Evolutionary conservation across 2,888 invertebrate genomes (phyloP).

Genomic region (Ptychoptera contaminata): DNA sequence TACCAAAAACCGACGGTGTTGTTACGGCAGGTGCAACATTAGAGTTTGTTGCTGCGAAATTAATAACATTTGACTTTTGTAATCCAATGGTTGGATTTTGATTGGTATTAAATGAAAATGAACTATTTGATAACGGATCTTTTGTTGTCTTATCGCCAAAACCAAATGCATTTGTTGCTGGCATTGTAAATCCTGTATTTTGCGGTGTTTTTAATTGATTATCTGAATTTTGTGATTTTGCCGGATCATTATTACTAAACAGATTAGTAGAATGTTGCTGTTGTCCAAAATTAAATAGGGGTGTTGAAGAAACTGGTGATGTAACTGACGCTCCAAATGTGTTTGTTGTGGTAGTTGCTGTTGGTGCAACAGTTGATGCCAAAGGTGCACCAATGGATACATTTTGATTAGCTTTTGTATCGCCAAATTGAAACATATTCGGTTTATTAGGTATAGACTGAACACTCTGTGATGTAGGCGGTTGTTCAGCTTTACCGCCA

Average conservation of each 20-base stretch:
- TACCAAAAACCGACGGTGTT: too few relatives aligned
- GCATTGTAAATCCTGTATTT: not conserved
- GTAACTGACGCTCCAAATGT: not conserved
- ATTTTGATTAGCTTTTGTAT: not conserved
- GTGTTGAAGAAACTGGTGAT: not conserved
- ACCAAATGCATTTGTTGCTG: not conserved
- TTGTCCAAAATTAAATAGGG: not conserved
- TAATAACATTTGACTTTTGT: not conserved
- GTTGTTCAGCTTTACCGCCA: too few relatives aligned
- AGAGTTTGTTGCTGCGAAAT: not conserved
- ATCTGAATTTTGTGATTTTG: too few relatives aligned
- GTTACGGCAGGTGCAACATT: not conserved
- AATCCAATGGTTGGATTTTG: not conserved
- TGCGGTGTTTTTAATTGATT: too few relatives aligned
- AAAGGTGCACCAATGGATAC: not conserved
- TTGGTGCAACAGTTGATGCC: not conserved
- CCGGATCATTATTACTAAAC: too few relatives aligned
- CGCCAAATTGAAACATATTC: not conserved
- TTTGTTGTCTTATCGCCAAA: not conserved
- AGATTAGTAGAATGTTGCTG: not conserved
- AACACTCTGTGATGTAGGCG: too few relatives aligned
- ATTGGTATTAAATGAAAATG: not conserved
- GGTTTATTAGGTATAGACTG: not conserved
- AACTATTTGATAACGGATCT: not conserved
- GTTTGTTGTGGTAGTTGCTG: not conserved